Evolutionary conservation across 1,140 invertebrate genomes (phyloP).

Genomic region (Atta texana): DNA sequence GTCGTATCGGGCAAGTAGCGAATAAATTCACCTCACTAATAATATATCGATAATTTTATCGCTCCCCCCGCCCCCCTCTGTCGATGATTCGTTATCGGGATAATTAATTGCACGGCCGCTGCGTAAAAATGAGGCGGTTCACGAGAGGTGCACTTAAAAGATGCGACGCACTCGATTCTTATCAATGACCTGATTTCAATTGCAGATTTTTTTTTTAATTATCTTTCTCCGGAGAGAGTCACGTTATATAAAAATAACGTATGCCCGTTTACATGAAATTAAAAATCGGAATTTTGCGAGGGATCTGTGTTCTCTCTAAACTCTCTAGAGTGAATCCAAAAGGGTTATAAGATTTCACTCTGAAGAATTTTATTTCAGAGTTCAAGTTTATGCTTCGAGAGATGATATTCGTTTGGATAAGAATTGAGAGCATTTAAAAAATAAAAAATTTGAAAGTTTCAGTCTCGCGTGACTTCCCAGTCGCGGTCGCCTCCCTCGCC

Average conservation of each 20-base stretch:
- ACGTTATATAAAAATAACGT: not conserved
- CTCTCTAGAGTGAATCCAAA: too few relatives aligned
- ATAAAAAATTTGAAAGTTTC: constrained; percentile 35
- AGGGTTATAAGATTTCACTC: too few relatives aligned
- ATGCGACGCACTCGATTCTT: not conserved
- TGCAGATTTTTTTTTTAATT: not conserved
- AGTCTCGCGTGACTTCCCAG: constrained; percentile 23
- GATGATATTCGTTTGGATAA: not conserved
- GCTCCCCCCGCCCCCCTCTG: not conserved
- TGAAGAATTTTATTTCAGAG: too few relatives aligned
- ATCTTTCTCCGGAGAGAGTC: not conserved
- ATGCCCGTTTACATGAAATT: not conserved
- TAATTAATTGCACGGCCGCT: constrained; percentile 40
- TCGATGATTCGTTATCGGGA: constrained; percentile 30
- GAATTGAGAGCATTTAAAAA: not conserved
- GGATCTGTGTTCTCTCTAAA: too few relatives aligned
- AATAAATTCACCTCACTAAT: constrained; percentile 22
- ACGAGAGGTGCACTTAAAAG: not conserved
- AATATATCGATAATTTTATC: constrained; percentile 24
- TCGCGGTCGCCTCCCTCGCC: constrained; percentile 17
- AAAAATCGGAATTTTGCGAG: not conserved
- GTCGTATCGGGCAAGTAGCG: not conserved
- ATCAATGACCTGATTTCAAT: not conserved
- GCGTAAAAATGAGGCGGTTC: not conserved
- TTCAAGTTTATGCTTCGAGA: not conserved